phyloP scores from a whole-genome alignment of 2,797 vertebrate species.

The Macropodus opercularis region DNA sequence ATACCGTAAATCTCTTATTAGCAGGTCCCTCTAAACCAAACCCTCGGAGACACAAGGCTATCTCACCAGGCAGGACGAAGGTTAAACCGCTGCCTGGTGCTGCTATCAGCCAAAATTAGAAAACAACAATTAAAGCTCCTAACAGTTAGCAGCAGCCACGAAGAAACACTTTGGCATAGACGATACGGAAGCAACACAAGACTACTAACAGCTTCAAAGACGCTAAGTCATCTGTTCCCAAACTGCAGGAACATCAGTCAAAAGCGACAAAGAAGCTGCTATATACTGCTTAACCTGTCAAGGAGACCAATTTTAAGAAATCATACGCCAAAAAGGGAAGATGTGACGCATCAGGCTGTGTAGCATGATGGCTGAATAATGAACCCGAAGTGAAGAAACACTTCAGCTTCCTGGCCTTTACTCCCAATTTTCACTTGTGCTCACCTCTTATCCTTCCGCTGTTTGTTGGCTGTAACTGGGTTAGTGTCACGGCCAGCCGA shows the following conservation, averaged over 20 bases:
- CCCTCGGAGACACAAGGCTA: constrained; percentile 48
- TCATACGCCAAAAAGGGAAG: neutral
- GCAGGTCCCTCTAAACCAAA: constrained; percentile 57
- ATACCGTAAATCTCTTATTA: constrained; percentile 76
- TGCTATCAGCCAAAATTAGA: constrained; percentile 20
- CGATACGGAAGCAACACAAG: neutral
- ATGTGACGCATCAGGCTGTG: neutral
- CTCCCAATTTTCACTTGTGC: neutral
- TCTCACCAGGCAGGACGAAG: constrained; percentile 25
- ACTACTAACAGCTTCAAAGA: constrained; percentile 14
- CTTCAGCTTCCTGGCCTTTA: neutral
- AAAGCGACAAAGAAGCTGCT: neutral
- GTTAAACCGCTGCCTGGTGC: constrained; percentile 37
- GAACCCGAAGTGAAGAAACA: constrained; percentile 9
- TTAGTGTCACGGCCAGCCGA: too few species aligned
- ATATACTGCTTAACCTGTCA: neutral
- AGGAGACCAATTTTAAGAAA: neutral
- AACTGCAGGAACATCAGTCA: constrained; percentile 10
- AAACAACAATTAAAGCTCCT: neutral
- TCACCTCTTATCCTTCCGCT: neutral
- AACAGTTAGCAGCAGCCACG: neutral
- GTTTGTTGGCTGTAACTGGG: too few species aligned
- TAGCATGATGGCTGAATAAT: neutral
- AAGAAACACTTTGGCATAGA: neutral
- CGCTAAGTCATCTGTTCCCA: constrained; percentile 11